Base-by-base conservation (phyloP, 2,113 vertebrate genomes). In the Scalopus aquaticus region DNA sequence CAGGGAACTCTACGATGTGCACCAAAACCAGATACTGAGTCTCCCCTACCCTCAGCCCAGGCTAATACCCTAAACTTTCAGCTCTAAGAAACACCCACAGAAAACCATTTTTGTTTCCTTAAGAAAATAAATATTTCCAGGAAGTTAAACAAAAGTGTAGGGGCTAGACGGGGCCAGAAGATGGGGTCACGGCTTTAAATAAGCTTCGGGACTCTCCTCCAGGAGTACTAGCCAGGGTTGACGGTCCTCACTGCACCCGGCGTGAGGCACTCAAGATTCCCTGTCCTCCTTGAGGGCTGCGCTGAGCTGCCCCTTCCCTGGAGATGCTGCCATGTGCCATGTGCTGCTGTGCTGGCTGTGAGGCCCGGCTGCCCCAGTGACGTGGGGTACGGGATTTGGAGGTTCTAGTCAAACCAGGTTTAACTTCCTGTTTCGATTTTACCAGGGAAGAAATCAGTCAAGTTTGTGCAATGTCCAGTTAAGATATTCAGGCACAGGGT, bases 91-190 rank as follows among this genome's bases (percentile, higher is more conserved):
- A 93, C 1, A 93, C 10, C 76, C 93, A 94, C 35, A 56, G 0
- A 64, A 90, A 95, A 69, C 0, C 81, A 77, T 92, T 97, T 93
- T 92, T 91, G 51, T 96, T 97, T 97, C 80, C 74, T 96, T 96
- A 97, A 85, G 74, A 97, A 97, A 97, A 97, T 96, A 97, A 97
- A 92, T 96, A 97, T 96, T 93, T 97, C 78, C 12, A 70, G 30
- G 88, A 91, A 65, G 56, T 82, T 79, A 93, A 86, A 46, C 26
- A 2, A 20, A 74, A 93, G 65, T 12, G 19, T 35, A 42, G 37
- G 37, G 78, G 32, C n/a, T 35, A 26, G 65, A 35, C 13, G 51
- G 35, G 58, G 54, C 9, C 22, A 9, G 72, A 64, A 46, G 49
- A 24, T 1, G 30, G 58, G 72, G 42, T 12, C 54, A 39, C 81